Base-by-base conservation (phyloP, 2,888 invertebrate genomes). In the Eumerus sabulonum region DNA sequence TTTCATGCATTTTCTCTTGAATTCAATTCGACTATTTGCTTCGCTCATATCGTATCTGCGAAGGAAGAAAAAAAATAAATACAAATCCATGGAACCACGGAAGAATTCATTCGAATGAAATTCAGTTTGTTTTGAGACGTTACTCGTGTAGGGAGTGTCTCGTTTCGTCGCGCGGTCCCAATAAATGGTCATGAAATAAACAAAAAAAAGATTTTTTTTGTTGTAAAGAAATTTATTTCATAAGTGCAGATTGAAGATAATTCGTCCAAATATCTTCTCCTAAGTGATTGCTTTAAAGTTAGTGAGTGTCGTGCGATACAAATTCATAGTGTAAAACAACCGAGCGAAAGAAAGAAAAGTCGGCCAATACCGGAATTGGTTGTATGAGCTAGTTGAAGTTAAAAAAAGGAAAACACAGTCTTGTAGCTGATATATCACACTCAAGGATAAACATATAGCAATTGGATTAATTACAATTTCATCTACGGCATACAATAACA, bases 91-190 rank as follows among this genome's bases (percentile, higher is more conserved):
- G 27, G 57, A 44, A 73, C 63, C 68, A 74, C 59, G 63, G 42
- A 73, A 16, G 48, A 57, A 60, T 73, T 79, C 79, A 73, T 63
- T 64, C 74, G 12, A n/a, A 59, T 19, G 35, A 68, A 68, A 79
- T 59, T 79, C 50, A 79, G 79, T 79, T 60, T 68, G 70, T 70
- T 74, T 79, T 79, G 68, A 64, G 79, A 74, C 68, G 74, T 70
- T 68, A 74, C 74, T 73, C 74, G 74, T 64, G 74, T 56, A 9
- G 16, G 60, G 9, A 40, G n/a, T 12, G 13, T 17, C 44, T n/a
- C 5, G 19, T 40, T 63, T 54, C 13, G 11, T 36, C 68, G 68
- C 77, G 73, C 53, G 60, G 13, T 27, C 11, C n/a, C 36, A 40
- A 1, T 48, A 47, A 27, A 42, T 38, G 4, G 12, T n/a, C 48